phyloP scores from a whole-genome alignment of 1,140 invertebrate genomes.

The Aphidius gifuensis region DNA sequence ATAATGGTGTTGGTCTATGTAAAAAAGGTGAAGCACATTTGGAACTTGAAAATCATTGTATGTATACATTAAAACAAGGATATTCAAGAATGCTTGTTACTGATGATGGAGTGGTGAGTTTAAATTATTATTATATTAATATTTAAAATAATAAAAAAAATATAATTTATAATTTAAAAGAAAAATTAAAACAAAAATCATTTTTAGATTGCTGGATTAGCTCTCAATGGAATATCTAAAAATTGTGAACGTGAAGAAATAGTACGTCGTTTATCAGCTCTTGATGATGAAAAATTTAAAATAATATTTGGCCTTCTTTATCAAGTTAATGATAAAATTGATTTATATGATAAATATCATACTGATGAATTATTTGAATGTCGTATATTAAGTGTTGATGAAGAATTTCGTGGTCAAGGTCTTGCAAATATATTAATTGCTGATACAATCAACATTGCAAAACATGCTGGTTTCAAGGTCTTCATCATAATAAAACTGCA shows the following conservation, averaged over 20 bases:
- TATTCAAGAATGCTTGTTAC: constrained; percentile 68
- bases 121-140: constrained; percentile 18
- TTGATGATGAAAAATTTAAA: constrained; percentile 63
- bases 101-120: constrained; percentile 58
- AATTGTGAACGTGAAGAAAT: constrained; percentile 60
- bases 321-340: constrained; percentile 60
- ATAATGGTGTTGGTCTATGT: constrained; percentile 70
- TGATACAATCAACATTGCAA: constrained; percentile 64
- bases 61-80: constrained; percentile 66
- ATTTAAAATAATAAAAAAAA: not conserved
- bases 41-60: constrained; percentile 71
- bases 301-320: constrained; percentile 66
- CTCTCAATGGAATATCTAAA: constrained; percentile 62
- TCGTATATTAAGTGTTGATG: constrained; percentile 73
- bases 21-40: constrained; percentile 63
- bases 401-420: constrained; percentile 65
- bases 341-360: constrained; percentile 63
- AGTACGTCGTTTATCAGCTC: constrained; percentile 57
- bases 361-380: constrained; percentile 76
- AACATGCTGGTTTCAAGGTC: constrained; percentile 67
- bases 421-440: constrained; percentile 68
- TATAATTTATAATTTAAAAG: not conserved
- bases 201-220: constrained; percentile 64
- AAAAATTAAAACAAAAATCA: constrained; percentile 7
- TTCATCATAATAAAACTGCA: not conserved